A percentile compares a stretch with the other conserved stretches of the same genome.
Conservation (phyloP, 1,140 invertebrate species). For the Heliconius hewitsoni region DNA sequence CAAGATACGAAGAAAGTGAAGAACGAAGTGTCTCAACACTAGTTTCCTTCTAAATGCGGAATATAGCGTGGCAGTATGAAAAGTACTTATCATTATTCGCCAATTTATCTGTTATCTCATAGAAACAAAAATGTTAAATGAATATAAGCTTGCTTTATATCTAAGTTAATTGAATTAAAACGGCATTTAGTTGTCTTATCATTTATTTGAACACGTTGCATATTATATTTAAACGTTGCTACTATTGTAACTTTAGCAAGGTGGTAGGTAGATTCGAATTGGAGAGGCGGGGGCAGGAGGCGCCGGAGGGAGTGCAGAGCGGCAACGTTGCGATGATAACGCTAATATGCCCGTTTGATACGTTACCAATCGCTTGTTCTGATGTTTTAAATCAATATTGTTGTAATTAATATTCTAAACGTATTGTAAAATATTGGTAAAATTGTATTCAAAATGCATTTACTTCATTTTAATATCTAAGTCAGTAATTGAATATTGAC, state of each 20-base stretch:
- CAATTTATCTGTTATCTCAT: not conserved
- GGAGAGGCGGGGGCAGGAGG: constrained; percentile 70
- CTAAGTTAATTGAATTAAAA: not conserved
- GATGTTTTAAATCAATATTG: constrained; percentile 24
- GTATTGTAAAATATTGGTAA: not conserved
- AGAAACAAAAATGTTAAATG: not conserved
- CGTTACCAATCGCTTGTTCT: constrained; percentile 43
- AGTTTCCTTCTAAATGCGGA: too few species aligned
- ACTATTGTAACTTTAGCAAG: constrained; percentile 46
- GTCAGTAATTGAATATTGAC: too few species aligned
- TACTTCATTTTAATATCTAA: too few species aligned
- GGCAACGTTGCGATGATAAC: constrained; percentile 70
- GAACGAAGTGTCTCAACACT: not conserved
- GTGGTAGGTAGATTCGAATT: constrained; percentile 55
- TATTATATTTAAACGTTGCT: constrained; percentile 46
- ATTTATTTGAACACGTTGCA: constrained; percentile 56
- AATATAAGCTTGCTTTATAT: not conserved
- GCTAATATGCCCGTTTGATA: constrained; percentile 61
- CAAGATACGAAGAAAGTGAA: not conserved
- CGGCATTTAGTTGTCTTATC: constrained; percentile 55
- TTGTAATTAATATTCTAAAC: not conserved
- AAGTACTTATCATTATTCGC: not conserved
- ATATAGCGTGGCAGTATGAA: too few species aligned
- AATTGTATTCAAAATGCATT: too few species aligned
- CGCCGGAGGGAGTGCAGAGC: constrained; percentile 67